Evolutionary conservation across 2,888 invertebrate species (phyloP).

Genomic region (Ectemnius cavifrons): DNA sequence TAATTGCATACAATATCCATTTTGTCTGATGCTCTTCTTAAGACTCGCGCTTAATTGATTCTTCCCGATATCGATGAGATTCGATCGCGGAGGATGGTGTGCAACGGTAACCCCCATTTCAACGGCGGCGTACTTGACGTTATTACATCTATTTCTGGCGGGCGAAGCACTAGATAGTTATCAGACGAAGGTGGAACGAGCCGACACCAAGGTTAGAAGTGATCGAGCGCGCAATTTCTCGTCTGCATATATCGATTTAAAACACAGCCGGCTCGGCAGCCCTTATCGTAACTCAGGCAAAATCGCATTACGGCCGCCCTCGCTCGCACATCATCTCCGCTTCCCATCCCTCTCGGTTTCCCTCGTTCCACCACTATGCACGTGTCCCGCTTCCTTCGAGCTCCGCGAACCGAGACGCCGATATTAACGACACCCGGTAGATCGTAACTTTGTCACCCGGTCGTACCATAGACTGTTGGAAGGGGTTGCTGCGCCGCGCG

Average conservation of each 20-base stretch:
- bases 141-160: constrained; percentile 53
- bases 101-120: neutral
- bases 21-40: too few relatives aligned
- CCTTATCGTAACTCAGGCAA: constrained; percentile 57
- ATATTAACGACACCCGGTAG: constrained; percentile 75
- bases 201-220: constrained; percentile 59
- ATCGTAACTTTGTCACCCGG: constrained; percentile 76
- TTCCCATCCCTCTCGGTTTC: constrained; percentile 3
- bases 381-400: constrained; percentile 23
- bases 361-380: neutral
- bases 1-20: too few relatives aligned
- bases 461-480: constrained; percentile 19
- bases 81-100: too few relatives aligned
- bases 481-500: constrained; percentile 58
- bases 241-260: constrained; percentile 55
- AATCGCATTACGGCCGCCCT: constrained; percentile 62
- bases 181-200: constrained; percentile 53
- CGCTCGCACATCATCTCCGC: constrained; percentile 66
- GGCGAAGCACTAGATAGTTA: constrained; percentile 43
- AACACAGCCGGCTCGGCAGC: constrained; percentile 32
- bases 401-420: constrained; percentile 50
- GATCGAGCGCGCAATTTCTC: constrained; percentile 37
- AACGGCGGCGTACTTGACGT: constrained; percentile 25
- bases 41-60: too few relatives aligned
- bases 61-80: too few relatives aligned